These are phyloP conservation scores for Julus scandinavius DNA, from an alignment of 2,888 invertebrate species.

Conservation along the genomic window DNA sequence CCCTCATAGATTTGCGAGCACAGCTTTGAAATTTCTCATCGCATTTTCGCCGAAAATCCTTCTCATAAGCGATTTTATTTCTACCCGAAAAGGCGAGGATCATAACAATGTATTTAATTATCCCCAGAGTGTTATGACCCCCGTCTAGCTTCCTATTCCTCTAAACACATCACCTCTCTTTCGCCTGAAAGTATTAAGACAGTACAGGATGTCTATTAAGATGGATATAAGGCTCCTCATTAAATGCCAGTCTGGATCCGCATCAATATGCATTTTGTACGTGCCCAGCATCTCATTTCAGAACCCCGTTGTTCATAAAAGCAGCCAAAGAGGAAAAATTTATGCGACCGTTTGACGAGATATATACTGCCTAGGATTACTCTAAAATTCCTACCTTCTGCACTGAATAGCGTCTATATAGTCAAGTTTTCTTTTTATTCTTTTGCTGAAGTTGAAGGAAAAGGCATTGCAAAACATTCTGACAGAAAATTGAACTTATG, in stretches of 20 bases:
- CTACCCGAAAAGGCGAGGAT: background rate
- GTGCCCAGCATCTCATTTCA: constrained; percentile 7
- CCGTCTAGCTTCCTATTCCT: background rate
- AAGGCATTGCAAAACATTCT: too few species aligned
- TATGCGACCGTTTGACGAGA: background rate
- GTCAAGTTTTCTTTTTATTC: background rate
- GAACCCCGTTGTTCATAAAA: background rate
- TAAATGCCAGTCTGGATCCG: constrained; percentile 27
- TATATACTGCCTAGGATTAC: background rate
- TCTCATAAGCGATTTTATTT: background rate
- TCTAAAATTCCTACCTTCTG: background rate
- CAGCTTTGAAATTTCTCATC: constrained; percentile 9
- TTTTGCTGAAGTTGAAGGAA: background rate
- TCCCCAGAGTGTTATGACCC: constrained; percentile 4
- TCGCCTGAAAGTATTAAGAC: background rate
- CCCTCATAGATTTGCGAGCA: background rate
- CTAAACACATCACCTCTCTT: background rate
- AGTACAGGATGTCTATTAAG: constrained; percentile 22
- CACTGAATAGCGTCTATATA: too few species aligned
- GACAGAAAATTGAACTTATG: too few species aligned
- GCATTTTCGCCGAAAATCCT: background rate
- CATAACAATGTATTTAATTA: background rate
- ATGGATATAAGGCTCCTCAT: constrained; percentile 33
- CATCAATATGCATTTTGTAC: constrained; percentile 16
- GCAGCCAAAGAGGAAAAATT: background rate